Base-by-base conservation (phyloP, 2,113 vertebrate genomes). In the Notiomystis cincta region DNA sequence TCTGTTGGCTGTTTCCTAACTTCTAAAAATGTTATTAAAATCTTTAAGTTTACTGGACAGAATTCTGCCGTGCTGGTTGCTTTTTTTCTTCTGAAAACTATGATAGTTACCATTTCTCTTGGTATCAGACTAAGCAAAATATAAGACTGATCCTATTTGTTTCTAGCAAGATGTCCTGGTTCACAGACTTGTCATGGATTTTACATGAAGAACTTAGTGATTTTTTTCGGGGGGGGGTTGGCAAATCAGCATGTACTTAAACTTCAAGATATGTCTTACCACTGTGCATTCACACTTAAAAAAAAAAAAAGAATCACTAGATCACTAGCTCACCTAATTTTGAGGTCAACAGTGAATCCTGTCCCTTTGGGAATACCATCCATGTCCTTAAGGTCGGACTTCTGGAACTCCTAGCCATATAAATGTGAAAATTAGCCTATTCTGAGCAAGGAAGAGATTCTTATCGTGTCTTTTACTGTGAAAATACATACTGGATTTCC, bases 151-250 rank as follows among this genome's bases (percentile, higher is more conserved):
- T 58, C 15, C 42, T 67, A 5, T 82, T 82, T 81, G 33, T 81
- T 89, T 83, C 83, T 60, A 28, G 24, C 71, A 64, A 73, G 87
- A 80, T 62, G 3, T 75, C 65, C 47, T 27, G 30, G 18, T 91
- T 87, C 35, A 78, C 17, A 38, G 5, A 44, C 13, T 83, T 54
- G 20, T 75, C 10, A 25, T 23, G 45, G 33, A 60, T 84, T 77
- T 89, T 87, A 24, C 33, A 28, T 40, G 24, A 31, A 87, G 30
- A 30, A 5, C 4, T 67, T 57, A 44, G 61, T 18, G 19, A 31
- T 6, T 11, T 69, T 33, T 50, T 38, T 12, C 6, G 11, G 2
- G 20, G 5, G 5, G 17, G 4, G 5, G 4, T 4, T 8, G 0
- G 0, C 21, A 69, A 80, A 77, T 73, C 37, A 50, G 11, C 33